A percentile compares a stretch with the other conserved stretches of the same genome.
Evolutionary conservation across 2,797 vertebrate genomes (phyloP).

Genomic region (Mus spretus): DNA sequence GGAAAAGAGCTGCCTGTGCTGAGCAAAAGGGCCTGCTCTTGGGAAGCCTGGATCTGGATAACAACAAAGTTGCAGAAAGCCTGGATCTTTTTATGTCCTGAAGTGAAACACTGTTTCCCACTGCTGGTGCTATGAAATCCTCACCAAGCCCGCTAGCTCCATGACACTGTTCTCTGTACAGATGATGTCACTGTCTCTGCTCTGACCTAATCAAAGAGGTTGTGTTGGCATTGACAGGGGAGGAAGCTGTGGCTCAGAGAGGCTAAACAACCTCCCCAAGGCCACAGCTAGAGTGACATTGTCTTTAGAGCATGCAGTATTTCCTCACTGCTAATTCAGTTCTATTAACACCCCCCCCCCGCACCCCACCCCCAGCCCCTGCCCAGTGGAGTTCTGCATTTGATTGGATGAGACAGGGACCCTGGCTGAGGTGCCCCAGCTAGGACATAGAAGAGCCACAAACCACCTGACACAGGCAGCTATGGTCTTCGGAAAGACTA

Average conservation of each 20-base stretch:
- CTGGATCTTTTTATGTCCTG: too few species aligned
- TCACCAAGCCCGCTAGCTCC: too few species aligned
- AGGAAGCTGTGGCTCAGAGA: slow-evolving; percentile 39
- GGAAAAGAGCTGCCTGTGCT: not conserved
- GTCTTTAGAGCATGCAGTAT: not conserved
- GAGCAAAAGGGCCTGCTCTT: not conserved
- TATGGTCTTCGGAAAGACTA: not conserved
- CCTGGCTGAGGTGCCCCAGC: not conserved
- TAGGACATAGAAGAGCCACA: not conserved
- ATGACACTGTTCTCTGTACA: accelerated
- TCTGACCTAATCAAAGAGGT: not conserved
- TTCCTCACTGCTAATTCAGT: not conserved
- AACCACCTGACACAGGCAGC: accelerated
- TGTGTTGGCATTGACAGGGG: not conserved
- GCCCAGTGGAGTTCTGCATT: not conserved
- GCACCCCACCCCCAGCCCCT: too few species aligned
- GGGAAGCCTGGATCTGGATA: not conserved
- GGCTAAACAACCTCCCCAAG: not conserved
- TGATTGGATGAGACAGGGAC: not conserved
- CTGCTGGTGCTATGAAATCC: not conserved
- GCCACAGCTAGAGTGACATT: not conserved
- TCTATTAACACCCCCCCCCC: not conserved
- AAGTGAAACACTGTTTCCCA: not conserved
- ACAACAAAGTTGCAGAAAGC: not conserved
- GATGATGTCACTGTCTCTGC: not conserved